Base-by-base conservation (phyloP, 2,888 invertebrate genomes). In the Pristionchus arcanus region DNA sequence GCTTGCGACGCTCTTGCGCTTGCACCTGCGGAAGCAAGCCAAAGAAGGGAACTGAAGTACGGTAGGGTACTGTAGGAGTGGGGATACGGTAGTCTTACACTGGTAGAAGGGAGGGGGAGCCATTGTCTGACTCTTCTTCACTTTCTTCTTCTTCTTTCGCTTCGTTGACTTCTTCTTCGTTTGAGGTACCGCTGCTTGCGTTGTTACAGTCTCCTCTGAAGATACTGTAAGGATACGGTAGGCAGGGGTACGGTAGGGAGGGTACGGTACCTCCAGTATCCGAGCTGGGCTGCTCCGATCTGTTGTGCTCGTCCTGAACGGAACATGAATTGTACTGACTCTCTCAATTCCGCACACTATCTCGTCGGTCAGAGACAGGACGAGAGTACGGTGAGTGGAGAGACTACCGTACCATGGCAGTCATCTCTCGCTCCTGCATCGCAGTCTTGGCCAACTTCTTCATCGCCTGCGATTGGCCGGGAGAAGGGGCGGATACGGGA, bases 21-120 rank as follows among this genome's bases (percentile, higher is more conserved):
- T 77, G 77, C 9, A 77, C 77, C 42, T 77, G 77, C 21, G 77
- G 77, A 11, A 77, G 42, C 37, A 77, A 42, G 5, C 21, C 77
- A n/a, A 77, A 77, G 77, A 77, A 77, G 77, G 77, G 77, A 42
- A 77, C 77, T 77, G 77, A 77, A 77, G 77, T 7, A 49, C 21
- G 68, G 68, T 68, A 34, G 77, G 34, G 7, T 77, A 77, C 49
- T 2, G 77, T 49, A 77, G 37, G 19, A 21, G 13, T 3, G 11
- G 34, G 74, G 16, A 7, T 77, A 37, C 42, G 37, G 77, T 77
- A 42, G 25, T 7, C 77, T 21, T 7, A 77, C 77, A 77, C 21
- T 77, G 77, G 42, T 42, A 77, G 77, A 77, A 77, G 13, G 77
- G 77, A 13, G 42, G 77, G 0, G 77, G 77, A 19, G 42, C 34